phyloP scores from a whole-genome alignment of 2,113 vertebrate species.

The Pitta sordida region DNA sequence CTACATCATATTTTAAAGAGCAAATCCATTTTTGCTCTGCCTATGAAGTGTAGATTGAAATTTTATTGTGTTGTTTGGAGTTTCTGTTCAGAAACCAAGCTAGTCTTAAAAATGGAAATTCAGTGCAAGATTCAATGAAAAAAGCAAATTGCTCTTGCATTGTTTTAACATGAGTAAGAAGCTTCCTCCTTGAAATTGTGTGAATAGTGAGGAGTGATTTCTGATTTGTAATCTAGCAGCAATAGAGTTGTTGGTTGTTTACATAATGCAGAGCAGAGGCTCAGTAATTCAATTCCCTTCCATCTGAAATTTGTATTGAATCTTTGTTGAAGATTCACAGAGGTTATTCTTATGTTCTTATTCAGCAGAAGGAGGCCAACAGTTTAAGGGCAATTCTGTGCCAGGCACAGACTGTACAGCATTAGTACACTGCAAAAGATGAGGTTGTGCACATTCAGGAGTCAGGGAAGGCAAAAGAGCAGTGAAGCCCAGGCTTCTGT shows the following conservation, averaged over 20 bases:
- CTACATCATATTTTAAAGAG: neutral
- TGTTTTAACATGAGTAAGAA: neutral
- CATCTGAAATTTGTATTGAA: neutral
- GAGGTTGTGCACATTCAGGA: fast-evolving
- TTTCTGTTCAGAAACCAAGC: neutral
- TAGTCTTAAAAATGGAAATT: neutral
- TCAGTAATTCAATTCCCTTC: neutral
- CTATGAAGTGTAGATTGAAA: neutral
- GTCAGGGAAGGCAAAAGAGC: neutral
- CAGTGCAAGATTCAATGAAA: neutral
- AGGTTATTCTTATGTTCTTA: neutral
- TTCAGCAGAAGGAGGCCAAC: neutral
- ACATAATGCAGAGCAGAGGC: neutral
- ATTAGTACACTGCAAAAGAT: neutral
- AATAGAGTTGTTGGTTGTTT: neutral
- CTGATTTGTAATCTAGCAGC: neutral
- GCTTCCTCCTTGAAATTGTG: neutral
- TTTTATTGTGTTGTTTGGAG: neutral
- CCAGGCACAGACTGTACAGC: neutral
- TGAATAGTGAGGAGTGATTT: neutral
- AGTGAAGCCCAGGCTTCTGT: neutral
- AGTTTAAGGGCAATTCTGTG: neutral
- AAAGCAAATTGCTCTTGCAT: neutral
- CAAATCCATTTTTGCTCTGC: neutral
- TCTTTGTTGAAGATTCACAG: neutral